Percentiles rank a stretch among this genome's conserved stretches.
These are phyloP conservation scores for Eclectus roratus DNA, from an alignment of 2,113 vertebrate species.

Conservation along the genomic window DNA sequence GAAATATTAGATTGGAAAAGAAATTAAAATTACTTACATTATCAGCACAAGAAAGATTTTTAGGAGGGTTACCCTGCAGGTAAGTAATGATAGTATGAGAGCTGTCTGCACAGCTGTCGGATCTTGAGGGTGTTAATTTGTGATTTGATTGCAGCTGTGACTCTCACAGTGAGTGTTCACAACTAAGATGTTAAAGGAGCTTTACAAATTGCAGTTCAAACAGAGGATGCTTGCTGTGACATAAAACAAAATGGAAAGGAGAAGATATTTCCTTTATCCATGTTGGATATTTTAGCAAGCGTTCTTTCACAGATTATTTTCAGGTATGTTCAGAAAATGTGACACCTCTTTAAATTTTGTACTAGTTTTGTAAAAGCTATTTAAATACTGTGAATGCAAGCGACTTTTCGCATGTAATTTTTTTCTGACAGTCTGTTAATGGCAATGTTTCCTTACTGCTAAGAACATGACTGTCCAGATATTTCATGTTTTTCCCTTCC, in stretches of 20 bases:
- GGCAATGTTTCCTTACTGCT: neutral
- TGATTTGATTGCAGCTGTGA: conserved; percentile 24
- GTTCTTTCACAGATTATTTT: neutral
- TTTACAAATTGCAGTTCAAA: conserved; percentile 32
- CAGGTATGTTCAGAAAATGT: neutral
- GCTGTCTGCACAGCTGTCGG: neutral
- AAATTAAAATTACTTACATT: conserved; percentile 42
- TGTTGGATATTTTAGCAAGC: neutral
- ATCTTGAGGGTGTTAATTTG: conserved; percentile 19
- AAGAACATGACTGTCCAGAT: neutral
- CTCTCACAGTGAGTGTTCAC: conserved; percentile 25
- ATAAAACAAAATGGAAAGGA: neutral
- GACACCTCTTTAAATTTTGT: neutral
- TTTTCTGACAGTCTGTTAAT: neutral
- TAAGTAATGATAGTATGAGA: neutral
- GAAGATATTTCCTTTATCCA: neutral
- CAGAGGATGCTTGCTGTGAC: conserved; percentile 3
- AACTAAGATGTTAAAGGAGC: conserved; percentile 22
- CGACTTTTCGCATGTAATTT: neutral
- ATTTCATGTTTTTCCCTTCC: neutral
- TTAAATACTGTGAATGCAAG: neutral
- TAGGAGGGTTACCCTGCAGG: neutral
- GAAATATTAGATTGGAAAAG: conserved; percentile 52
- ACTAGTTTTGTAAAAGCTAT: neutral
- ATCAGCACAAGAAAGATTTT: neutral